Evolutionary conservation across 2,113 vertebrate genomes (phyloP).

Genomic region (Hyaena hyaena): DNA sequence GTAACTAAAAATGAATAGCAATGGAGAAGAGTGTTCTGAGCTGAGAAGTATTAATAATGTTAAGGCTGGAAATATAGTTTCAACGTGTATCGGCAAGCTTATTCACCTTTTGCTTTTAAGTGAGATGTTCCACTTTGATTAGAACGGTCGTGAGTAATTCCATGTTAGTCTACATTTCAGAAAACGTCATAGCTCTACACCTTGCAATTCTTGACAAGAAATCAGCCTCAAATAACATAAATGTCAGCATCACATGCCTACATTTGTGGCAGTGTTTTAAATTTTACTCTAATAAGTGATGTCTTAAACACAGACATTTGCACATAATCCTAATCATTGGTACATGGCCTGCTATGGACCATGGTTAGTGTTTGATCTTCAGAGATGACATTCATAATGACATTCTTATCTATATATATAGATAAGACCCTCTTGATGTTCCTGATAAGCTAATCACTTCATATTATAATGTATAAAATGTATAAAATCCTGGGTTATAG

Average conservation of each 20-base stretch:
- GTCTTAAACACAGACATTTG: background rate
- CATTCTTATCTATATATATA: background rate
- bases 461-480: background rate
- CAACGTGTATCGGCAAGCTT: background rate
- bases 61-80: background rate
- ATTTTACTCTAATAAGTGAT: background rate
- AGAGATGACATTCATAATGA: background rate
- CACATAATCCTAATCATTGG: background rate
- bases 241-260: background rate
- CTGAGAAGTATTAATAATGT: background rate
- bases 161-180: background rate
- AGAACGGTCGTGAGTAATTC: background rate
- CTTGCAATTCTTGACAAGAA: background rate
- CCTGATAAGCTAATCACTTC: background rate
- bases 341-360: background rate
- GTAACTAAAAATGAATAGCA: background rate
- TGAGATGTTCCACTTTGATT: conserved; percentile 5
- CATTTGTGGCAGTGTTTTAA: background rate
- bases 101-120: background rate
- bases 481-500: background rate
- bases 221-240: background rate
- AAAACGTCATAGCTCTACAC: conserved; percentile 13
- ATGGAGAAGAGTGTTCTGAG: background rate
- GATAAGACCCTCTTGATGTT: background rate
- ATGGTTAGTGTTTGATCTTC: background rate